Conservation (phyloP, 2,797 vertebrate genomes). For the Aselliscus stoliczkanus region DNA sequence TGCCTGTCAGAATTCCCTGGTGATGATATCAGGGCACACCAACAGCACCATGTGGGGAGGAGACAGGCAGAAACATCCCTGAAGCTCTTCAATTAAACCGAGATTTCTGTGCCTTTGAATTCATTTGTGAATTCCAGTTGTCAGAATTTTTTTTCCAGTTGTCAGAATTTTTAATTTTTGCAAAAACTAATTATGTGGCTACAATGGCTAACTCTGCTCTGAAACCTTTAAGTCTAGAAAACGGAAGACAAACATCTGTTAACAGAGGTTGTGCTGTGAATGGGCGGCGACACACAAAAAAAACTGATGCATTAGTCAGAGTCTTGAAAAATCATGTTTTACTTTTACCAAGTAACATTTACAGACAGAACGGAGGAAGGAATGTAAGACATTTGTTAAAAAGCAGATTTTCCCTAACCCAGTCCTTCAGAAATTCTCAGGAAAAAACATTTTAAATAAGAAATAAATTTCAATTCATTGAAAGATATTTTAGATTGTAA, state of each 20-base stretch:
- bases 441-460: not conserved
- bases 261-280: not conserved
- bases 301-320: slow-evolving; percentile 43
- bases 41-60: accelerated
- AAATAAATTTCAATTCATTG: not conserved
- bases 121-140: not conserved
- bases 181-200: not conserved
- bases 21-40: not conserved
- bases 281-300: not conserved
- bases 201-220: not conserved
- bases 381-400: slow-evolving; percentile 18
- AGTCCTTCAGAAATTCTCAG: slow-evolving; percentile 27
- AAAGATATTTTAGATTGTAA: not conserved
- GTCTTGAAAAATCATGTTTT: slow-evolving; percentile 46
- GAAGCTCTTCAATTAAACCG: not conserved
- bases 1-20: not conserved
- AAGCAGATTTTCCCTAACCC: not conserved
- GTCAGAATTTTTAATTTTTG: not conserved
- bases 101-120: not conserved
- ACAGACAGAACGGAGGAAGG: not conserved
- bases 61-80: not conserved
- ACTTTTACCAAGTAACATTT: slow-evolving; percentile 41
- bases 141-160: not conserved
- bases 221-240: slow-evolving; percentile 28
- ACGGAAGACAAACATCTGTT: slow-evolving; percentile 46